A percentile compares a stretch with the other conserved stretches of the same genome.
Evolutionary conservation across 2,797 vertebrate species (phyloP).

Genomic region (Chrysocyon brachyurus): DNA sequence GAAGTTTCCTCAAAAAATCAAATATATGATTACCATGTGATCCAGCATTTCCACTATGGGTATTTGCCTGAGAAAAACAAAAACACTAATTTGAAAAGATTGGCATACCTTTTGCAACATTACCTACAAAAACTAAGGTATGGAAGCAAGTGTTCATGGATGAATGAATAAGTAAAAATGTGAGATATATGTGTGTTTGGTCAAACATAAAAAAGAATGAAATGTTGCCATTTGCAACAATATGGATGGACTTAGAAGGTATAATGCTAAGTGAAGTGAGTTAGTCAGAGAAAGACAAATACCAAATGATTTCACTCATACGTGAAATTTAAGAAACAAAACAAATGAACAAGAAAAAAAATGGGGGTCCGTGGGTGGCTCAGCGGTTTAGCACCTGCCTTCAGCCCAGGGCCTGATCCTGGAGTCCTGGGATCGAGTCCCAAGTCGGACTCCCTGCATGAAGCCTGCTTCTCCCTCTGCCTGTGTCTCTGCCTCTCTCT

Average conservation of each 20-base stretch:
- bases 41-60: background rate
- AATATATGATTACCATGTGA: background rate
- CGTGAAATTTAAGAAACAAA: background rate
- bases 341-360: background rate
- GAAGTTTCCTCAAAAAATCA: background rate
- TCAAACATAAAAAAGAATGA: background rate
- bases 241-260: background rate
- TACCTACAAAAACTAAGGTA: background rate
- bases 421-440: too few relatives aligned
- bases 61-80: background rate
- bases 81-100: background rate
- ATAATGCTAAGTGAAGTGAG: background rate
- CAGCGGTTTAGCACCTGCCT: too few relatives aligned
- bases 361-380: too few relatives aligned
- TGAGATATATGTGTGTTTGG: background rate
- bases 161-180: background rate
- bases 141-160: background rate
- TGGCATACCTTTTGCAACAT: background rate
- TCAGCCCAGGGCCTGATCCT: too few relatives aligned
- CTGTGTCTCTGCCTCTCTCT: too few relatives aligned
- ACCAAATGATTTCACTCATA: background rate
- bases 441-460: too few relatives aligned
- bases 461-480: too few relatives aligned
- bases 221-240: background rate
- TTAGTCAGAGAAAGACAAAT: background rate